Evolutionary conservation across 2,888 invertebrate genomes (phyloP).

Genomic region (Hypolimnas misippus): DNA sequence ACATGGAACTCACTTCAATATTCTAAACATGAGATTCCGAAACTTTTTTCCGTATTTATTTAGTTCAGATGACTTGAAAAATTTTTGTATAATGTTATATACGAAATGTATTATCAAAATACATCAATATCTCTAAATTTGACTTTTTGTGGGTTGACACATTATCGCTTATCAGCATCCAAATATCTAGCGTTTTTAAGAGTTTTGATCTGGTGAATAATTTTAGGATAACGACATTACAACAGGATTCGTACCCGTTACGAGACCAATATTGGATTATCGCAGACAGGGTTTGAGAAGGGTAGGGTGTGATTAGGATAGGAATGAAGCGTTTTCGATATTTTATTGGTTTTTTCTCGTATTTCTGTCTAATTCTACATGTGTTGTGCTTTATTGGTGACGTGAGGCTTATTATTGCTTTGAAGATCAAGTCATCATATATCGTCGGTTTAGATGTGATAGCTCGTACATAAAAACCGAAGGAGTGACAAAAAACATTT

Average conservation of each 20-base stretch:
- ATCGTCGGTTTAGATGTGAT: too few relatives aligned
- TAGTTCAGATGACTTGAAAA: too few relatives aligned
- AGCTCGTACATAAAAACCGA: background rate
- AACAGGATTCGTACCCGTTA: slow-evolving; percentile 17
- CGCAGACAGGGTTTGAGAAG: slow-evolving; percentile 32
- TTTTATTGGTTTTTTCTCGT: slow-evolving; percentile 26
- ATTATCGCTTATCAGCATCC: too few relatives aligned
- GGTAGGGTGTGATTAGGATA: slow-evolving; percentile 35
- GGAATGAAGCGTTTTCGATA: slow-evolving; percentile 24
- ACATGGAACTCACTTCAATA: too few relatives aligned
- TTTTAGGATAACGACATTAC: slow-evolving; percentile 3
- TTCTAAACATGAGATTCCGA: too few relatives aligned
- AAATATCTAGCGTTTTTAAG: background rate
- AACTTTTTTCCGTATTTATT: too few relatives aligned
- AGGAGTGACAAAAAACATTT: too few relatives aligned
- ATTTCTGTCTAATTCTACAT: background rate
- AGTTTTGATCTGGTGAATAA: background rate
- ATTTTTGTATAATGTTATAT: too few relatives aligned
- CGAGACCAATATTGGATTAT: slow-evolving; percentile 31
- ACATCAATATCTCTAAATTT: too few relatives aligned
- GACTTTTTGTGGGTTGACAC: too few relatives aligned
- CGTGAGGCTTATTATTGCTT: background rate
- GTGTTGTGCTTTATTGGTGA: background rate
- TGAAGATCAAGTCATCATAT: background rate
- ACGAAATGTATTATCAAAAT: too few relatives aligned